Evolutionary conservation across 2,113 vertebrate genomes (phyloP).

Genomic region (Hylia prasina): DNA sequence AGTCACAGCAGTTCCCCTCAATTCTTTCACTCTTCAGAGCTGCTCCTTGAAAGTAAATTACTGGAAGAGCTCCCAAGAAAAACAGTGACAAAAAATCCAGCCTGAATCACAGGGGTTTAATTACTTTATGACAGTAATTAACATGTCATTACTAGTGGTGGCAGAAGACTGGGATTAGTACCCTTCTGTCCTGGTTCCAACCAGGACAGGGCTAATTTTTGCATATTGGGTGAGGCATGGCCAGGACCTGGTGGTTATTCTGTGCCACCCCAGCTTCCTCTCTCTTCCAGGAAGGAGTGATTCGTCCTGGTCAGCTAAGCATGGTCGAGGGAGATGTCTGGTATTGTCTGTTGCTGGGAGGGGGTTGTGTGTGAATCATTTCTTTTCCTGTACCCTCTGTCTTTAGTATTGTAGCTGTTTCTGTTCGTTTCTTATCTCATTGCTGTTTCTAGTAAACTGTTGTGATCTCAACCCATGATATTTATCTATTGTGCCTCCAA

Average conservation of each 20-base stretch:
- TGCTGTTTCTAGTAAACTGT: background rate
- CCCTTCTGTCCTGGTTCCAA: background rate
- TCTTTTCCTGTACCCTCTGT: background rate
- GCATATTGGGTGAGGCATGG: background rate
- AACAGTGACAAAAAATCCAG: background rate
- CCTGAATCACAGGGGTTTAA: background rate
- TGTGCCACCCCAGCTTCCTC: background rate
- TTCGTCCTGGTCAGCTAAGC: background rate
- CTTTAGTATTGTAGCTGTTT: background rate
- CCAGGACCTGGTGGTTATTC: background rate
- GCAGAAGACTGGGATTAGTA: background rate
- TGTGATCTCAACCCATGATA: background rate
- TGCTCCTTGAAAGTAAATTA: background rate
- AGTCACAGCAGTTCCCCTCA: background rate
- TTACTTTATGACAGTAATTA: background rate
- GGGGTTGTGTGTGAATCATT: fast-evolving
- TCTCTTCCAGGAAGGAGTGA: background rate
- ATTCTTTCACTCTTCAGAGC: background rate
- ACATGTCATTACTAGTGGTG: background rate
- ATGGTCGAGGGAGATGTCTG: background rate
- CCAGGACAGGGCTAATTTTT: background rate
- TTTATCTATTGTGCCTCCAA: background rate
- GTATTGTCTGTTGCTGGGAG: background rate
- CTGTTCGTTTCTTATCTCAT: background rate
- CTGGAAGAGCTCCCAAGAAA: background rate